Evolutionary conservation across 30 jellyfish, hydroid and myxozoan genomes (phyloP), one percentile per base, ranked within the genome.

Genomic region (Turritopsis rubra): DNA sequence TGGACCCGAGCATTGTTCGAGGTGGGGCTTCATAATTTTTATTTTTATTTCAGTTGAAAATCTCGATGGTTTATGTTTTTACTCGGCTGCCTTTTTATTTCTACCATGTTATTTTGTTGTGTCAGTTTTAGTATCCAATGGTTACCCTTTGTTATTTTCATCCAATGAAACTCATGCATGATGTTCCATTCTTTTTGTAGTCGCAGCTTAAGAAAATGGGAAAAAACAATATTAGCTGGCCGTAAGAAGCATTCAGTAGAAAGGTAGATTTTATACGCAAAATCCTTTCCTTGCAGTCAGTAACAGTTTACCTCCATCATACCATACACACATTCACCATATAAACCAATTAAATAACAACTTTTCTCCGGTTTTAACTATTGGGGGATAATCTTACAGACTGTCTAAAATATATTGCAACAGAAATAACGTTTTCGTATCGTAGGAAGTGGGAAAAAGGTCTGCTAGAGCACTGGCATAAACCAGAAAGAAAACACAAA

Each of bases 1-100:
- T 1, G 99, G 99, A 20, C 99, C 99, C 1, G 99, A 93, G 25
- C 99, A 93, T 72, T 93, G 99, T 70, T 75, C 96, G 41, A 84
- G 91, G 97, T 88, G 83, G 0, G 71, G 18, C 29, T 13, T 1
- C 29, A 29, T 23, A 23, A 13, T 75, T 21, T 18, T 18, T 60
- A 60, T 60, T 60, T 60, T 60, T 60, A 21, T 60, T 18, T 60
- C 73, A n/a, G n/a, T 41, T 41, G 60, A 41, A 41, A 41, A 41
- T 13, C 60, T 41, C 13, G 60, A 3, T 3, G 9, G 60, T 41
- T 41, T 41, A 41, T 3, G 60, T 41, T n/a, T n/a, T n/a, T n/a
- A n/a, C n/a, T n/a, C n/a, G n/a, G n/a, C n/a, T n/a, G n/a, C n/a
- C n/a, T n/a, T n/a, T n/a, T n/a, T n/a, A n/a, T n/a, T n/a, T n/a